A percentile compares a stretch with the other conserved stretches of the same genome.
Evolutionary conservation across 2,888 invertebrate species (phyloP).

Genomic region (Papilio elwesi): DNA sequence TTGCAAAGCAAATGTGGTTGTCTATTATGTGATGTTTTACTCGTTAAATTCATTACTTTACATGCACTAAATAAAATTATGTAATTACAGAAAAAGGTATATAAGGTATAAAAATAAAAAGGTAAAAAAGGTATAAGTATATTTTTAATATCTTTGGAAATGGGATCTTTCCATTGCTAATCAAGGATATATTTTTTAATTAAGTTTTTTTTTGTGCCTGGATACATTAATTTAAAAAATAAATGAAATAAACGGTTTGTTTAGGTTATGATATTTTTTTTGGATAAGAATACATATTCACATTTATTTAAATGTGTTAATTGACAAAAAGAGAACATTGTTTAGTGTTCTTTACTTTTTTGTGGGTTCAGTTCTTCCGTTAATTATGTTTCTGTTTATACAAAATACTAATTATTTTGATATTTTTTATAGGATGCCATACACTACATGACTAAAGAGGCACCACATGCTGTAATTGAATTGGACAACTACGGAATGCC

Average conservation of each 20-base stretch:
- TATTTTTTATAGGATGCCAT: conserved; percentile 92
- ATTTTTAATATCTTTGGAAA: not conserved
- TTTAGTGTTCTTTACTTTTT: too few relatives aligned
- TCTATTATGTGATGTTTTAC: not conserved
- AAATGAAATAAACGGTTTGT: too few relatives aligned
- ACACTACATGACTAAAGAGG: conserved; percentile 98
- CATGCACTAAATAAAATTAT: not conserved
- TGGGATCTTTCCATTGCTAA: not conserved
- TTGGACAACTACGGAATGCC: conserved; percentile 98
- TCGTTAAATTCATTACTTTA: not conserved
- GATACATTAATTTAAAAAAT: too few relatives aligned
- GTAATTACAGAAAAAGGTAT: conserved; percentile 16
- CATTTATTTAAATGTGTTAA: too few relatives aligned
- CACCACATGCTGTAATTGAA: conserved; percentile 95
- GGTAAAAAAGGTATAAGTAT: conserved; percentile 9
- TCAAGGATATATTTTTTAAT: not conserved
- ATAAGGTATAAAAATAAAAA: too few relatives aligned
- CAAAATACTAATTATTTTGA: not conserved
- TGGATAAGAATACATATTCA: too few relatives aligned
- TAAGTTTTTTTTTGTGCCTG: too few relatives aligned
- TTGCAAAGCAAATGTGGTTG: not conserved
- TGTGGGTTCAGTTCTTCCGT: too few relatives aligned
- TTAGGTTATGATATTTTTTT: too few relatives aligned
- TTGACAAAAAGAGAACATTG: too few relatives aligned
- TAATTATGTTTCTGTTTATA: not conserved